These are phyloP conservation scores for Pristiophorus japonicus DNA, from an alignment of 2,113 vertebrate genomes.

Conservation along the genomic window DNA sequence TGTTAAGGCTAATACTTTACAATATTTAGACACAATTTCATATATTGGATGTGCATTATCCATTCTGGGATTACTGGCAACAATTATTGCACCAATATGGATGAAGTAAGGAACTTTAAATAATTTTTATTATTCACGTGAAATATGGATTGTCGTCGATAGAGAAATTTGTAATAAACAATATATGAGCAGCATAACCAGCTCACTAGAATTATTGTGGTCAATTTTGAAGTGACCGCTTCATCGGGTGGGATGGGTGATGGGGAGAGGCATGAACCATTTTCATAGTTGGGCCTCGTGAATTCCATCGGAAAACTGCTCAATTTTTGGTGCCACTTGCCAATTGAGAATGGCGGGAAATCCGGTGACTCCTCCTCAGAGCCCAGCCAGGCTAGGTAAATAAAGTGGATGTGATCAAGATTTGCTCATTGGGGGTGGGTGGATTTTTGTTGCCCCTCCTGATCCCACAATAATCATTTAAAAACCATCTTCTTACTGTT, in stretches of 20 bases:
- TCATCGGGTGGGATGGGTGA: background rate
- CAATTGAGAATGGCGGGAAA: background rate
- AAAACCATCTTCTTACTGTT: background rate
- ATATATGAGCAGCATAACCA: background rate
- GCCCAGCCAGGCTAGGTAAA: background rate
- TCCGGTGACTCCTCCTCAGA: background rate
- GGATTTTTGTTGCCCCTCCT: too few species aligned
- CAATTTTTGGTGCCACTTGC: background rate
- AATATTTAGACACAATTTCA: slow-evolving; percentile 13
- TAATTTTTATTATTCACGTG: background rate
- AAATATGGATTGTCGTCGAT: background rate
- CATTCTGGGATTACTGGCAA: background rate
- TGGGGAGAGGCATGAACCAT: background rate
- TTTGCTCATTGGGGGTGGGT: background rate
- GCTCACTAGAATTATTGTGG: background rate
- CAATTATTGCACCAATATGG: background rate
- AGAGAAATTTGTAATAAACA: background rate
- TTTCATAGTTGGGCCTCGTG: background rate
- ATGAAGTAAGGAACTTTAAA: slow-evolving; percentile 25
- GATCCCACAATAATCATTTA: background rate
- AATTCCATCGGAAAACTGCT: background rate
- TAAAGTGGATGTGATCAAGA: too few species aligned
- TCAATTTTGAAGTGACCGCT: background rate
- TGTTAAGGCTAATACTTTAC: background rate
- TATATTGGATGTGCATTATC: slow-evolving; percentile 22